Evolutionary conservation across 1,140 invertebrate genomes (phyloP), one percentile per base, ranked within the genome.

Genomic region (Micrasema minimum): DNA sequence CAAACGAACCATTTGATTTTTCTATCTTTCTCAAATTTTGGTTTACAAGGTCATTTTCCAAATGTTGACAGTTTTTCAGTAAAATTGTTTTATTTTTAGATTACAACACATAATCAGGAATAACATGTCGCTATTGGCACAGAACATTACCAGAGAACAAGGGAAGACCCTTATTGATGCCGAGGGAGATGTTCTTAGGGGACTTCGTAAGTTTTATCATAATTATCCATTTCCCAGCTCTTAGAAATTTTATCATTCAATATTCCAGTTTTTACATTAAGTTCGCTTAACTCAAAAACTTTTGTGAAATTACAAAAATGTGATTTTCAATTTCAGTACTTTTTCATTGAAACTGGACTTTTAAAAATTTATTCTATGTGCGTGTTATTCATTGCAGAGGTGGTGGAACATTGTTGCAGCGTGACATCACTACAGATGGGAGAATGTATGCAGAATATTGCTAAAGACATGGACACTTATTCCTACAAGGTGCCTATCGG

Each of bases 161-260:
- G 98, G 98, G 22, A 99, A 99, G 83, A 99, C 98, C 0, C 85
- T 97, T 53, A 88, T 91, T 18, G 98, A 99, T 87, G 98, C 98
- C 22, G 96, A 99, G 81, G 98, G 98, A 53, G 98, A 99, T 86
- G 97, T 99, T 3, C 87, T 97, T 48, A 88, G 98, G 79, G 98
- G 98, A 64, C 88, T 99, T 66, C 98, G 95, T 96, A 87, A 90
- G 90, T 90, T 69, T 66, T 69, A 41, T 72, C 55, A 16, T 18
- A 3, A 43, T 37, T 59, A 16, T 16, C n/a, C n/a, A n/a, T n/a
- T n/a, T n/a, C n/a, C n/a, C n/a, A 50, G n/a, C n/a, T n/a, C n/a
- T n/a, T n/a, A n/a, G n/a, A n/a, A n/a, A n/a, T n/a, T n/a, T n/a
- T n/a, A n/a, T n/a, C n/a, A n/a, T n/a, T n/a, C n/a, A n/a, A n/a